These are phyloP conservation scores for Orthosia incerta DNA, from an alignment of 2,888 invertebrate species.

Conservation along the genomic window DNA sequence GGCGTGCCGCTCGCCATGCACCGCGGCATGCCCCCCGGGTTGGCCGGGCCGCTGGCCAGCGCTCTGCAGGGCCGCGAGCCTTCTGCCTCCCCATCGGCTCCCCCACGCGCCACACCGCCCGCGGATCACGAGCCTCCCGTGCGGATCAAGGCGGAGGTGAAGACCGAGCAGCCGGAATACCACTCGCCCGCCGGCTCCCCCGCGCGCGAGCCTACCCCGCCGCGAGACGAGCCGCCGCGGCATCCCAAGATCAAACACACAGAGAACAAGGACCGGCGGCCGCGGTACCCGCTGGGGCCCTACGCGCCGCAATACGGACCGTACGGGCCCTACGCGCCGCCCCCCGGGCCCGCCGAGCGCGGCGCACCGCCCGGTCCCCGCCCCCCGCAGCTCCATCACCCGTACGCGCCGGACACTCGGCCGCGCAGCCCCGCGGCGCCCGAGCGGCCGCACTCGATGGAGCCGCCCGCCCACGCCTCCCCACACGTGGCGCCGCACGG, in stretches of 20 bases:
- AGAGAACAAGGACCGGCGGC: conserved; percentile 85
- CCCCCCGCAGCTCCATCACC: conserved; percentile 56
- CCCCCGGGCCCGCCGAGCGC: conserved; percentile 54
- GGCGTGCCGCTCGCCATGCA: neutral
- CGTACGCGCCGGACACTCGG: conserved; percentile 37
- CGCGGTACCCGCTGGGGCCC: conserved; percentile 86
- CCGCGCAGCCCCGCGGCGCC: conserved; percentile 69
- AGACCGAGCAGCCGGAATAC: conserved; percentile 85
- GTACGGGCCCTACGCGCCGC: conserved; percentile 86
- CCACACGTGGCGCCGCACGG: conserved; percentile 13
- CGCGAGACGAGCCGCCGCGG: conserved; percentile 77
- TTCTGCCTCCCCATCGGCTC: conserved; percentile 45
- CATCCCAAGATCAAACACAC: conserved; percentile 88
- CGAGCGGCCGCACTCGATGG: conserved; percentile 69
- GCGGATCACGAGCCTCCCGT: conserved; percentile 72
- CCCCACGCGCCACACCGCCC: conserved; percentile 59
- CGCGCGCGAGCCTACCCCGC: conserved; percentile 70
- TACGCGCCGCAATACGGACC: conserved; percentile 88
- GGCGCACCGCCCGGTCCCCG: conserved; percentile 45
- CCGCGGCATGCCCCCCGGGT: too few species aligned
- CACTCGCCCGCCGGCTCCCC: conserved; percentile 80
- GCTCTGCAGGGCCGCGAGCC: conserved; percentile 47
- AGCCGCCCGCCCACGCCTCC: conserved; percentile 2
- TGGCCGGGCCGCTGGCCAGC: conserved; percentile 31
- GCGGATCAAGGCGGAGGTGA: conserved; percentile 87